Conservation (phyloP, 2,888 invertebrate genomes). For the Sabellastarte sp. region DNA sequence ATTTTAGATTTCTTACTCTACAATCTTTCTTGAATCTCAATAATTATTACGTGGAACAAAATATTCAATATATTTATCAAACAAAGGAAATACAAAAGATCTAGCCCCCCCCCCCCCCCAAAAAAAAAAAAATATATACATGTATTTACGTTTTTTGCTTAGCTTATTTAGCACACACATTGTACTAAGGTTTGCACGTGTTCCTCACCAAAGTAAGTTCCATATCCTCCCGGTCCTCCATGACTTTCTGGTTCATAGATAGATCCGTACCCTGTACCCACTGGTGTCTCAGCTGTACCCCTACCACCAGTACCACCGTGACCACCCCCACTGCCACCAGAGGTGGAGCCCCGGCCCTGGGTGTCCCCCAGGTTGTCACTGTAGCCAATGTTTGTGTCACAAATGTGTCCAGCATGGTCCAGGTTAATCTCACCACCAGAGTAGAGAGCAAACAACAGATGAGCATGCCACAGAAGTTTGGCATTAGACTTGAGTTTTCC, state of each 20-base stretch:
- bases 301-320: slow-evolving; percentile 46
- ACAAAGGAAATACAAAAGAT: no score
- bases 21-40: no score
- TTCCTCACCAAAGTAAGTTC: slow-evolving; percentile 34
- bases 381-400: slow-evolving; percentile 14
- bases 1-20: no score
- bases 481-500: slow-evolving; percentile 34
- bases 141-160: no score
- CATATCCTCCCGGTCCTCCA: slow-evolving; percentile 40
- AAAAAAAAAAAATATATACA: no score
- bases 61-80: no score
- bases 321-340: slow-evolving; percentile 44
- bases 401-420: slow-evolving; percentile 32
- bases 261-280: slow-evolving; percentile 37
- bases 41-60: no score
- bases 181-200: no score
- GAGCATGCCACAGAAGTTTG: slow-evolving; percentile 28
- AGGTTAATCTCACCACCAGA: slow-evolving; percentile 39
- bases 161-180: no score
- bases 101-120: no score
- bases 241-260: slow-evolving; percentile 30
- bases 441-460: slow-evolving; percentile 38
- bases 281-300: slow-evolving; percentile 27
- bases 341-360: slow-evolving; percentile 18
- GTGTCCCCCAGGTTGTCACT: slow-evolving; percentile 5